Evolutionary conservation across 2,113 vertebrate genomes (phyloP).

Genomic region (Coreoperca whiteheadi): DNA sequence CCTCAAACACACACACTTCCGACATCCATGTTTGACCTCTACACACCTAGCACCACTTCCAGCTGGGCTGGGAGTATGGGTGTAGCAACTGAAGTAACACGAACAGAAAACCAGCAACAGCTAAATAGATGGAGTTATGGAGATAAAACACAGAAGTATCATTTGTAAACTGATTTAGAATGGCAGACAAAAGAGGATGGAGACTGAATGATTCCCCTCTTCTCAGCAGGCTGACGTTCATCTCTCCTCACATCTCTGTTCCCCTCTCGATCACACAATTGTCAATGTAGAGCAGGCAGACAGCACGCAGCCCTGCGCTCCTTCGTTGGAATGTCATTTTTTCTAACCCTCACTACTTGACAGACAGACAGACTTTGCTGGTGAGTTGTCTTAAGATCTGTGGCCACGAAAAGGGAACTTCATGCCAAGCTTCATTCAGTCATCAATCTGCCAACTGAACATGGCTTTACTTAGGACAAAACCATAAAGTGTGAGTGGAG

Average conservation of each 20-base stretch:
- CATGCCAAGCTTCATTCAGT: neutral
- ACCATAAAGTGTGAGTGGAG: neutral
- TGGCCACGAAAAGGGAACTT: neutral
- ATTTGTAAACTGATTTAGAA: neutral
- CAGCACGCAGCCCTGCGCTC: neutral
- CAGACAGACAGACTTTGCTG: neutral
- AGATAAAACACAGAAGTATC: neutral
- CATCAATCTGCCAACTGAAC: neutral
- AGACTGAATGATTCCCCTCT: neutral
- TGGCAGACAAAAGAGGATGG: neutral
- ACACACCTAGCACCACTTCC: neutral
- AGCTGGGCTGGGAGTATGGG: neutral
- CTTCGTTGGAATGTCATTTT: neutral
- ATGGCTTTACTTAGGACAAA: no score
- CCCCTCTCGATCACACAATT: conserved; percentile 6
- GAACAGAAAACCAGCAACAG: neutral
- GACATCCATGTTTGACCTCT: conserved; percentile 10
- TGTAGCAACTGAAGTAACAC: neutral
- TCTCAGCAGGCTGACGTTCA: conserved; percentile 7
- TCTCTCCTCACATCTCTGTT: conserved; percentile 12
- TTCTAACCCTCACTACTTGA: neutral
- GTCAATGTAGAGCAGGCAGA: neutral
- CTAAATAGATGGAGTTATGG: neutral
- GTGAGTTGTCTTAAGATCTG: neutral
- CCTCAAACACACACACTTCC: conserved; percentile 21